phyloP scores from a whole-genome alignment of 1,140 invertebrate genomes.

The Bombus superbus region DNA sequence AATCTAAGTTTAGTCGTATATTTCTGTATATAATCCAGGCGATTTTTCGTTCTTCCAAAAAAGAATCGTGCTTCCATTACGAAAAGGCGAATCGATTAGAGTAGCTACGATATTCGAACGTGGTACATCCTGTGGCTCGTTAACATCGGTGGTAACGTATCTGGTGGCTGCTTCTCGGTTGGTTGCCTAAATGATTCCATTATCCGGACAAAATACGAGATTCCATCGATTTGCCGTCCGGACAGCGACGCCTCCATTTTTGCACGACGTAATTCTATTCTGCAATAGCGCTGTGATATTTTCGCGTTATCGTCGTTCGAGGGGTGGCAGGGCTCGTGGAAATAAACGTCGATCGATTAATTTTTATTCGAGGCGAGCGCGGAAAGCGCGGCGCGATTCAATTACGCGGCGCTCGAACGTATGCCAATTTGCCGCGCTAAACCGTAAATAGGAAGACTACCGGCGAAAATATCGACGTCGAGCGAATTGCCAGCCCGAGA shows the following conservation, averaged over 20 bases:
- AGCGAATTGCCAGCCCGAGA: conserved; percentile 54
- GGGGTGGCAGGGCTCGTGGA: conserved; percentile 8
- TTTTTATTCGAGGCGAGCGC: conserved; percentile 51
- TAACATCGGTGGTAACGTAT: background rate
- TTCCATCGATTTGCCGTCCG: conserved; percentile 51
- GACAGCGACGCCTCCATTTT: conserved; percentile 54
- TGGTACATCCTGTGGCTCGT: background rate
- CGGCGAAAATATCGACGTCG: conserved; percentile 52
- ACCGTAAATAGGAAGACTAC: conserved; percentile 54
- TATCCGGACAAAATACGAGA: conserved; percentile 16
- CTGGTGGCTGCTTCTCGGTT: background rate
- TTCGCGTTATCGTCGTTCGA: conserved; percentile 48
- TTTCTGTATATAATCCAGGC: background rate
- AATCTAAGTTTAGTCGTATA: background rate
- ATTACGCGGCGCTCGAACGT: conserved; percentile 55
- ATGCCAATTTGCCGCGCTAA: conserved; percentile 49
- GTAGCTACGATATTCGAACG: background rate
- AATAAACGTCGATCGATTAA: conserved; percentile 63
- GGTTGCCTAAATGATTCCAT: conserved; percentile 4
- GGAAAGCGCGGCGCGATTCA: conserved; percentile 50
- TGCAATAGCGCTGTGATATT: conserved; percentile 50
- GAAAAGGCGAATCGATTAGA: background rate
- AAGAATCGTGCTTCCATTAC: background rate
- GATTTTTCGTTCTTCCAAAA: background rate
- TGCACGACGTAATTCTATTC: conserved; percentile 58